A percentile compares a stretch with the other conserved stretches of the same genome.
Evolutionary conservation across 2,797 vertebrate genomes (phyloP).

Genomic region (Chaunax sp.): DNA sequence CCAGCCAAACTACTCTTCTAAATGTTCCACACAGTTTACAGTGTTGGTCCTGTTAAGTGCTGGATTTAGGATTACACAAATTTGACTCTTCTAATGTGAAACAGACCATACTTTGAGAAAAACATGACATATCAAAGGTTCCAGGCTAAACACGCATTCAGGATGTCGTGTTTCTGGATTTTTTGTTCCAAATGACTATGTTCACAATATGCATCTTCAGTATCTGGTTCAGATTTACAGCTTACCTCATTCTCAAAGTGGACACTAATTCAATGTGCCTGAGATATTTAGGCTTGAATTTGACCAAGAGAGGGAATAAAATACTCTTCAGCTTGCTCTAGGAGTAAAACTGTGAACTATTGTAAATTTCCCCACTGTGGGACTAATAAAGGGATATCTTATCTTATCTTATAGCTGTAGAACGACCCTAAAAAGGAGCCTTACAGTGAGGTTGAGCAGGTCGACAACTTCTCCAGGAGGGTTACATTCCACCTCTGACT

Average conservation of each 20-base stretch:
- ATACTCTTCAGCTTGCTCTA: background rate
- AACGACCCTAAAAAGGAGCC: constrained; percentile 44
- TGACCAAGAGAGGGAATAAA: background rate
- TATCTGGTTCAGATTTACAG: background rate
- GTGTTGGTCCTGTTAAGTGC: too few relatives aligned
- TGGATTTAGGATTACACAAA: too few relatives aligned
- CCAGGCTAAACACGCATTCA: too few relatives aligned
- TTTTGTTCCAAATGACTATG: background rate
- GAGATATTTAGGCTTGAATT: background rate
- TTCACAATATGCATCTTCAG: background rate
- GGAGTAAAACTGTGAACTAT: background rate
- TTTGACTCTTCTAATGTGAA: too few relatives aligned
- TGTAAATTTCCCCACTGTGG: too few relatives aligned
- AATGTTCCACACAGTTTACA: too few relatives aligned
- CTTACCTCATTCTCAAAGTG: background rate
- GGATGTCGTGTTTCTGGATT: background rate
- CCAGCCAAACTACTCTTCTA: too few relatives aligned
- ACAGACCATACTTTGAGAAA: background rate
- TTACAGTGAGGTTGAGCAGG: constrained; percentile 90
- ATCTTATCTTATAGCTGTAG: too few relatives aligned
- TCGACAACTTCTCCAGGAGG: constrained; percentile 87
- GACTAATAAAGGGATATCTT: too few relatives aligned
- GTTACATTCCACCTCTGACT: constrained; percentile 79
- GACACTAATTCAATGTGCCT: background rate
- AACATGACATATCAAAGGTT: background rate